Conservation (phyloP, 2,797 vertebrate genomes). For the Sebastes miniatus region DNA sequence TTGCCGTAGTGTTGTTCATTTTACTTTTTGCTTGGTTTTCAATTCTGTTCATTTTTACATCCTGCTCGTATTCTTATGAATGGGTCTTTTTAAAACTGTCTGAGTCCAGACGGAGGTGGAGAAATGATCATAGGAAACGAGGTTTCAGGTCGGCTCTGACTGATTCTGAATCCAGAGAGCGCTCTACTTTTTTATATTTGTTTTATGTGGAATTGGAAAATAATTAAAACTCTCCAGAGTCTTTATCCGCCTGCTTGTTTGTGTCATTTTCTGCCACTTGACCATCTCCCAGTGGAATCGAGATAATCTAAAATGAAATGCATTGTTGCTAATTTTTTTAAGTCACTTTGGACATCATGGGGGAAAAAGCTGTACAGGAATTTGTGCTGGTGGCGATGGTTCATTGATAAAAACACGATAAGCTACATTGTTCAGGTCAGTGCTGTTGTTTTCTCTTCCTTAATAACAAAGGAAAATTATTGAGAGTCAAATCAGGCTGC, state of each 20-base stretch:
- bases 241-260: constrained; percentile 43
- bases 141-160: constrained; percentile 34
- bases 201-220: constrained; percentile 77
- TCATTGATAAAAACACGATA: background rate
- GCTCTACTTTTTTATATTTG: constrained; percentile 79
- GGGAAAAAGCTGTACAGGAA: background rate
- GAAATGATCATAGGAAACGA: background rate
- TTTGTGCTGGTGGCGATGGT: background rate
- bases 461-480: too few relatives aligned
- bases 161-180: constrained; percentile 47
- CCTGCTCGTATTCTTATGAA: constrained; percentile 48
- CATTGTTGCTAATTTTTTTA: background rate
- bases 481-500: background rate
- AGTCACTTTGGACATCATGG: too few relatives aligned
- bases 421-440: background rate
- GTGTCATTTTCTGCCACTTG: background rate
- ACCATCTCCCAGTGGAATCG: background rate
- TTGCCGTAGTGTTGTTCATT: constrained; percentile 13
- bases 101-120: constrained; percentile 20
- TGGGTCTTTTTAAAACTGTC: constrained; percentile 66
- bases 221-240: constrained; percentile 71
- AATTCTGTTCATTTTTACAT: constrained; percentile 32
- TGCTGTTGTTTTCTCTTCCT: too few relatives aligned
- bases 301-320: too few relatives aligned
- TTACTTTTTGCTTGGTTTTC: constrained; percentile 1